These are phyloP conservation scores for Drosophila mettleri DNA, from an alignment of 2,888 invertebrate genomes.

Conservation along the genomic window DNA sequence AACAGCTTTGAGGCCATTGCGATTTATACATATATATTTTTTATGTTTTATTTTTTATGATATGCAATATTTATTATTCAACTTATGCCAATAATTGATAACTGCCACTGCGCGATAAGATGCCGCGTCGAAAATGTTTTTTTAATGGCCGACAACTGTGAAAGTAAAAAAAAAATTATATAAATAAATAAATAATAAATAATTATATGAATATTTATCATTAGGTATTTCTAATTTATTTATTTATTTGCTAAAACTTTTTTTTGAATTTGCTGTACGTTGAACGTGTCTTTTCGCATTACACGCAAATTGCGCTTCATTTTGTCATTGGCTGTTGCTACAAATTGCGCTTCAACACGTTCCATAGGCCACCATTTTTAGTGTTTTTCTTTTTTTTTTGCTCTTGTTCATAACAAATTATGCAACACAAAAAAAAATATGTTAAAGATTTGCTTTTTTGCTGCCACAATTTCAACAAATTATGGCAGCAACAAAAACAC, in stretches of 20 bases:
- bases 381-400: conserved; percentile 9
- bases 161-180: not conserved
- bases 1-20: conserved; percentile 47
- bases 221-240: conserved; percentile 10
- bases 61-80: conserved; percentile 27
- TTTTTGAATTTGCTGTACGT: conserved; percentile 7
- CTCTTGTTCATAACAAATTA: conserved; percentile 40
- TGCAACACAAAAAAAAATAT: conserved; percentile 51
- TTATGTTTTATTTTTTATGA: not conserved
- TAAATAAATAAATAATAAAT: not conserved
- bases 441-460: conserved; percentile 38
- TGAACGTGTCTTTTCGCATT: conserved; percentile 66
- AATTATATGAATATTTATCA: conserved; percentile 18
- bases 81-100: conserved; percentile 56
- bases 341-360: conserved; percentile 64
- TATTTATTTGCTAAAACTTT: conserved; percentile 1
- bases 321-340: conserved; percentile 65
- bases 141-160: conserved; percentile 18
- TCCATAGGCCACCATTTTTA: conserved; percentile 67
- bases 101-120: conserved; percentile 20
- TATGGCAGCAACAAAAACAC: conserved; percentile 59
- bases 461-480: conserved; percentile 27
- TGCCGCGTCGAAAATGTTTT: not conserved
- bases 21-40: not conserved
- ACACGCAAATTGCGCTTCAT: conserved; percentile 49